phyloP scores from a whole-genome alignment of 2,797 vertebrate genomes.

The Melanotaenia boesemani region DNA sequence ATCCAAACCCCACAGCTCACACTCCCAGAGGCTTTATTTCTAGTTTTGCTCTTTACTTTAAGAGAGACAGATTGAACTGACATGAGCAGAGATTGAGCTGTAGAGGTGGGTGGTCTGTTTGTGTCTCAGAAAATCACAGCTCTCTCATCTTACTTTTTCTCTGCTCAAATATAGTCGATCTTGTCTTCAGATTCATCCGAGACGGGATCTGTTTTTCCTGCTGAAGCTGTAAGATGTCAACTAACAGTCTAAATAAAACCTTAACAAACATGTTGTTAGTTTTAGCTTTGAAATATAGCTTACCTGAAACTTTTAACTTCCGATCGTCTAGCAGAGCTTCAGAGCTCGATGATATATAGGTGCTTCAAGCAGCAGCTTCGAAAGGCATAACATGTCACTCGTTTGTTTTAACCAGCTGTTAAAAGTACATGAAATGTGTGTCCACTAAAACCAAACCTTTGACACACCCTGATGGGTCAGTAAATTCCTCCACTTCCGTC shows the following conservation, averaged over 20 bases:
- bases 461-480: neutral
- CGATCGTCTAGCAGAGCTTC: constrained; percentile 14
- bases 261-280: constrained; percentile 2
- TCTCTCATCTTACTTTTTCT: constrained; percentile 6
- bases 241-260: constrained; percentile 7
- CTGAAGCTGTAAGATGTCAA: constrained; percentile 19
- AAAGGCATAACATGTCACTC: neutral
- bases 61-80: neutral
- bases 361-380: constrained; percentile 6
- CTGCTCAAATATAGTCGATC: neutral
- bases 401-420: constrained; percentile 1
- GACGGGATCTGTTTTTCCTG: constrained; percentile 8
- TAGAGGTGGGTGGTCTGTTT: neutral
- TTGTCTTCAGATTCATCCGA: constrained; percentile 20
- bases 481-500: neutral
- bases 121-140: constrained; percentile 15
- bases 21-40: constrained; percentile 19
- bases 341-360: neutral
- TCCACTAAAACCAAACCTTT: neutral
- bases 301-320: constrained; percentile 10
- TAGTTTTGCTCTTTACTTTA: constrained; percentile 1
- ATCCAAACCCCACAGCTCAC: constrained; percentile 28
- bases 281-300: neutral
- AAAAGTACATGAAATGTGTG: neutral
- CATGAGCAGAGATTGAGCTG: neutral